Base-by-base conservation (phyloP, 2,888 invertebrate species). In the Azorinus chamasolen region DNA sequence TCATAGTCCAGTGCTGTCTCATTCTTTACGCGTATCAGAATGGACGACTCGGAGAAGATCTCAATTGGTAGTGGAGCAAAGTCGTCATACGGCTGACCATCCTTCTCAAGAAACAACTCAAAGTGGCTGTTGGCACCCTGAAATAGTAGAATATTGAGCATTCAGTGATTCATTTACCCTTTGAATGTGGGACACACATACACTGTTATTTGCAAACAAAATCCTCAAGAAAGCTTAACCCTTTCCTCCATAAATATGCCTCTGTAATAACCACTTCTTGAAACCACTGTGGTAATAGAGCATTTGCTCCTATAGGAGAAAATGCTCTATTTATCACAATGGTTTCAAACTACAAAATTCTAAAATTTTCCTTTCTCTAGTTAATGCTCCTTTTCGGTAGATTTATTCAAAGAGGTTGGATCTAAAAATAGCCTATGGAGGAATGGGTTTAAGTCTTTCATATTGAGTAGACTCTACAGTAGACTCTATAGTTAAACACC, bases 1-100 rank as follows among this genome's bases (percentile, higher is more conserved):
- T 99, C 98, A 92, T 96, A 98, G 93, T 99, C 98, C 59, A 99
- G 94, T 78, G 95, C 95, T 32, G 74, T 62, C 5, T 83, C 82
- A 58, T 89, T 89, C 75, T 88, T 83, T 37, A 90, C 89, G 24
- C 85, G 70, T 6, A 90, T 87, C 22, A 88, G 64, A 6, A 90
- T 81, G 1, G 88, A 84, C 5, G 88, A 85, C 55, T 88, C 88
- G 0, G 86, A 81, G 74, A 84, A 89, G 14, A 88, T 81, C 59
- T 87, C 87, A 18, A 59, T 84, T 0, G 89, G 90, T 22, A 86
- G 70, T 3, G 89, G 86, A 18, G 86, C 54, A 73, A 90, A 88
- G 57, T 89, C 89, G 20, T 73, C 66, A 55, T 85, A 89, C 1
- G 85, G 86, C 55, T 76, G 54, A 0, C 89, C 88, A 68, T 87